These are phyloP conservation scores for Sarcophaga carnaria DNA, from an alignment of 2,888 invertebrate genomes.

Conservation along the genomic window DNA sequence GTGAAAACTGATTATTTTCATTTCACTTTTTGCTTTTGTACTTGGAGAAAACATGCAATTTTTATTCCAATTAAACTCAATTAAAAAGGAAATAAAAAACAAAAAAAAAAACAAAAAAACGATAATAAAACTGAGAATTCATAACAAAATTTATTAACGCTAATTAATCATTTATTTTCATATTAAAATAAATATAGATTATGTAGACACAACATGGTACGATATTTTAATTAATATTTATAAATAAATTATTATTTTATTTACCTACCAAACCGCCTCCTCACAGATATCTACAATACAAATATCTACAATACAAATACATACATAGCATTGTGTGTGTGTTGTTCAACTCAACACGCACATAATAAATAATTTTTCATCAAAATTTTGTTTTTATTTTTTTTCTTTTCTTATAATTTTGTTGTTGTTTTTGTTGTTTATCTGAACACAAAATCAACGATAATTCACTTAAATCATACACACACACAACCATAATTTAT, in stretches of 20 bases:
- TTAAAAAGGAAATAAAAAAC: too few relatives aligned
- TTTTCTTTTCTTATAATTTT: too few relatives aligned
- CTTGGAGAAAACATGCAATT: too few relatives aligned
- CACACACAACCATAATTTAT: not conserved
- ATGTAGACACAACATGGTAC: not conserved
- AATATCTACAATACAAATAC: too few relatives aligned
- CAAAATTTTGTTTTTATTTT: too few relatives aligned
- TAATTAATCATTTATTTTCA: slow-evolving; percentile 52
- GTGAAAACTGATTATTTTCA: too few relatives aligned
- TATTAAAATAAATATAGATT: slow-evolving; percentile 37
- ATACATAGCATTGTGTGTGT: not conserved
- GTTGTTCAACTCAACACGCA: slow-evolving; percentile 53
- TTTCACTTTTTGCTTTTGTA: too few relatives aligned
- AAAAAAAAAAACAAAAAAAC: too few relatives aligned
- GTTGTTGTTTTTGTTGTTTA: too few relatives aligned
- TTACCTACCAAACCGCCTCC: not conserved
- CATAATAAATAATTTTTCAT: slow-evolving; percentile 55
- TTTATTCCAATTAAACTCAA: too few relatives aligned
- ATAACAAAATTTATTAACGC: slow-evolving; percentile 29
- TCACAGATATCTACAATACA: too few relatives aligned
- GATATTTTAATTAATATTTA: slow-evolving; percentile 41
- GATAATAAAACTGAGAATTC: not conserved
- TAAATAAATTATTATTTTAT: slow-evolving; percentile 49
- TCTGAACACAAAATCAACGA: slow-evolving; percentile 39
- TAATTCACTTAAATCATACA: slow-evolving; percentile 43